Evolutionary conservation across 2,113 vertebrate species (phyloP).

Genomic region (Thymallus thymallus): DNA sequence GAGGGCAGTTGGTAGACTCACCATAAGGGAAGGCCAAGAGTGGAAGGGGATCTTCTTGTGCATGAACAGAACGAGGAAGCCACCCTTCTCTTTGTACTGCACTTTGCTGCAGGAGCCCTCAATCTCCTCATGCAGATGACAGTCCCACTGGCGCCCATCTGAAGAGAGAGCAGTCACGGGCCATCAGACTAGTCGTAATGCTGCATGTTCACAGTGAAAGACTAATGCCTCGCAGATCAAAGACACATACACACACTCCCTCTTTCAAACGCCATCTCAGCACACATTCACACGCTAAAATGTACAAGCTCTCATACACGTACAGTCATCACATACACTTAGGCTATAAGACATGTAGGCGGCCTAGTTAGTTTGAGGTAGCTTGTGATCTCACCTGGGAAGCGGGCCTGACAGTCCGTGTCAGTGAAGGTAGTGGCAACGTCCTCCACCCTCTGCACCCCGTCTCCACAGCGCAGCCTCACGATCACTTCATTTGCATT

Average conservation of each 20-base stretch:
- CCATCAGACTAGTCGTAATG: not conserved
- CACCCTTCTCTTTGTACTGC: slow-evolving; percentile 86
- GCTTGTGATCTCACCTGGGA: slow-evolving; percentile 79
- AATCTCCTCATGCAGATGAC: slow-evolving; percentile 89
- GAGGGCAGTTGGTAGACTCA: slow-evolving; percentile 42
- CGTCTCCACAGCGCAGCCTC: slow-evolving; percentile 81
- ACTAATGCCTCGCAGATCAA: too few species aligned
- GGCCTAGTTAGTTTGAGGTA: not conserved
- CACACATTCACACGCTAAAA: not conserved
- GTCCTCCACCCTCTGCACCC: slow-evolving; percentile 79
- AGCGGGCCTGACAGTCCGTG: slow-evolving; percentile 80
- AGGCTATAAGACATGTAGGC: too few species aligned
- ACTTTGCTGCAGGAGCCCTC: slow-evolving; percentile 90
- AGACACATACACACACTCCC: too few species aligned
- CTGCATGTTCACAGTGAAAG: too few species aligned
- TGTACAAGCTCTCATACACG: too few species aligned
- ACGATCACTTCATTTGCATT: slow-evolving; percentile 89
- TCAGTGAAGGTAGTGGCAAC: slow-evolving; percentile 83
- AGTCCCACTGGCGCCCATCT: slow-evolving; percentile 93
- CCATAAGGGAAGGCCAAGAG: slow-evolving; percentile 88
- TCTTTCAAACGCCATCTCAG: too few species aligned
- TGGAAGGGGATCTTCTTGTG: slow-evolving; percentile 96
- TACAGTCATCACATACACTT: too few species aligned
- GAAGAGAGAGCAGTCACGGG: not conserved
- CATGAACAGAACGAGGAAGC: slow-evolving; percentile 85